Conservation (phyloP, 2,888 invertebrate genomes). For the Papilio protenor region DNA sequence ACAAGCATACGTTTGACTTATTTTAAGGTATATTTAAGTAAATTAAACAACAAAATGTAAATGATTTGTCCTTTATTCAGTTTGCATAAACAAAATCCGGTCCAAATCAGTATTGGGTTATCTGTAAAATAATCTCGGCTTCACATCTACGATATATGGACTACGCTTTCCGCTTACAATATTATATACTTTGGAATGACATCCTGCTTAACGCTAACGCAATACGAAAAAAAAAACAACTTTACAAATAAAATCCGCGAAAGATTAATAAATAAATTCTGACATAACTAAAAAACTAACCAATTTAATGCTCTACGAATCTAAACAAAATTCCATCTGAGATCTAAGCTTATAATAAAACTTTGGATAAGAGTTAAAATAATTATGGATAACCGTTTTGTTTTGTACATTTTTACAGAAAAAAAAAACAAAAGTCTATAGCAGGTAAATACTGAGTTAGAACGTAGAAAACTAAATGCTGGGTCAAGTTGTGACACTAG, state of each 20-base stretch:
- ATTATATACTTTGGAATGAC: slow-evolving; percentile 79
- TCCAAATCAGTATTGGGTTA: slow-evolving; percentile 63
- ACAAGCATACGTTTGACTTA: too few species aligned
- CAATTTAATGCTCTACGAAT: slow-evolving; percentile 62
- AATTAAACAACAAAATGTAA: slow-evolving; percentile 28
- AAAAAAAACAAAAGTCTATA: slow-evolving; percentile 58
- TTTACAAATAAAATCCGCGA: slow-evolving; percentile 68
- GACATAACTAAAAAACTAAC: slow-evolving; percentile 75
- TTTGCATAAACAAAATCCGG: slow-evolving; percentile 80
- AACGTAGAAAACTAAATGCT: slow-evolving; percentile 64
- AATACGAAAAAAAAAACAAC: slow-evolving; percentile 70
- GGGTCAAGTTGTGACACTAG: slow-evolving; percentile 71
- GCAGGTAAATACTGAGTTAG: slow-evolving; percentile 66
- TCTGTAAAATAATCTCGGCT: slow-evolving; percentile 69
- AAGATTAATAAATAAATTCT: slow-evolving; percentile 80
- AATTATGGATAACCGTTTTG: slow-evolving; percentile 70
- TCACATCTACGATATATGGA: slow-evolving; percentile 62
- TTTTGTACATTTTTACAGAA: slow-evolving; percentile 82
- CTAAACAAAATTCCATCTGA: slow-evolving; percentile 75
- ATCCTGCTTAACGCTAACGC: slow-evolving; percentile 70
- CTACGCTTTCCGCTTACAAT: slow-evolving; percentile 61
- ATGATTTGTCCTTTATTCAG: slow-evolving; percentile 74
- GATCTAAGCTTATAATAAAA: slow-evolving; percentile 83
- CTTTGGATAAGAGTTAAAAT: slow-evolving; percentile 82
- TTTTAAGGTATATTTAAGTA: background rate